Conservation (phyloP, 2,888 invertebrate genomes). For the Dynastes grantii region DNA sequence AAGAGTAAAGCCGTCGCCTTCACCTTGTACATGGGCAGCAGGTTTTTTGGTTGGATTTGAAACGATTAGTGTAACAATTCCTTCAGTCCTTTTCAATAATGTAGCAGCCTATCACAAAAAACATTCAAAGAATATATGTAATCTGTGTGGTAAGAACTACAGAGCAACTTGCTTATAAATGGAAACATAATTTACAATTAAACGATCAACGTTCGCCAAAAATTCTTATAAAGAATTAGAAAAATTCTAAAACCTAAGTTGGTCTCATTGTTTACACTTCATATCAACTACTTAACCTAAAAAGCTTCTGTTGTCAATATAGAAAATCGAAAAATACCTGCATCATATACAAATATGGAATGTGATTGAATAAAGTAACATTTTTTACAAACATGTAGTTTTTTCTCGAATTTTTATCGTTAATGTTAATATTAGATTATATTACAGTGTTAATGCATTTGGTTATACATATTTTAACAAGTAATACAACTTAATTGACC, state of each 20-base stretch:
- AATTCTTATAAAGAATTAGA: too few species aligned
- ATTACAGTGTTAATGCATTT: conserved; percentile 31
- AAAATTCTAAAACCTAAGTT: neutral
- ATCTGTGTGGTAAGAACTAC: neutral
- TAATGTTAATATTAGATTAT: conserved; percentile 48
- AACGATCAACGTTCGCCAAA: neutral
- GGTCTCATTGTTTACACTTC: neutral
- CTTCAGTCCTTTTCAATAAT: conserved; percentile 89
- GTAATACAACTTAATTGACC: conserved; percentile 33
- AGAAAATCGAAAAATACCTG: conserved; percentile 41
- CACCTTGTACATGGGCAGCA: conserved; percentile 68
- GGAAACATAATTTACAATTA: neutral
- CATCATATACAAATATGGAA: conserved; percentile 38
- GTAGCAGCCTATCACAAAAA: conserved; percentile 81
- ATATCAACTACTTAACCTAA: conserved; percentile 35
- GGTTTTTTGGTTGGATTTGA: conserved; percentile 87
- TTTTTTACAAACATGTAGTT: conserved; percentile 44
- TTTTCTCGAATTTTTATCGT: conserved; percentile 47
- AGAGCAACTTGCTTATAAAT: neutral
- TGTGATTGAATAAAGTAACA: conserved; percentile 14
- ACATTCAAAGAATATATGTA: neutral
- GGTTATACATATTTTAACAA: conserved; percentile 30
- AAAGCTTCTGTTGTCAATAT: conserved; percentile 30
- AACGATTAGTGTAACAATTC: conserved; percentile 86
- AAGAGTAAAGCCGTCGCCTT: conserved; percentile 67